phyloP scores from a whole-genome alignment of 2,113 vertebrate species.

The Murina feae region DNA sequence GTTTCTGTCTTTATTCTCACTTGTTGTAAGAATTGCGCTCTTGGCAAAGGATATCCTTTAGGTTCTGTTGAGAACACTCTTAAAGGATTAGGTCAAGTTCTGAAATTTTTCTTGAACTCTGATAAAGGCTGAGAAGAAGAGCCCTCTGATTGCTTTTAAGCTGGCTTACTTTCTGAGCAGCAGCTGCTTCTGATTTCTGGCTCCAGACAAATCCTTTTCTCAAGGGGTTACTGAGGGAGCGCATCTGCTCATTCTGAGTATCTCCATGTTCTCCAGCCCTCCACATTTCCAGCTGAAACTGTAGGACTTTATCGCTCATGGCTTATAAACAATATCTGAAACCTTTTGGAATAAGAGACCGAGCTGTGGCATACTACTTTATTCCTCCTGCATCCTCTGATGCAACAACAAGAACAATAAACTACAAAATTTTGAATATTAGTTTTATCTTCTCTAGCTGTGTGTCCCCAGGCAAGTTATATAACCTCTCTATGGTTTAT shows the following conservation, averaged over 20 bases:
- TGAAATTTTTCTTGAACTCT: not conserved
- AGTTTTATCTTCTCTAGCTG: not conserved
- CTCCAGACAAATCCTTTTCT: not conserved
- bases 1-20: constrained; percentile 1
- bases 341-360: not conserved
- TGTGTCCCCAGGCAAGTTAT: not conserved
- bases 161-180: not conserved
- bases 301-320: not conserved
- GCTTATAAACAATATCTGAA: not conserved
- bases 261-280: not conserved
- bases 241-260: not conserved
- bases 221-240: not conserved
- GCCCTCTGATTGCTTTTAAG: not conserved
- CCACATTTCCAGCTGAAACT: not conserved
- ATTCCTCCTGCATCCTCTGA: not conserved
- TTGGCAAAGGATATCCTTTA: not conserved
- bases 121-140: constrained; percentile 20
- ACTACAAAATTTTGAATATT: not conserved
- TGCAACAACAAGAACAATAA: not conserved
- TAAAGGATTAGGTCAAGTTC: not conserved
- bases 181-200: not conserved
- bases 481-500: not conserved
- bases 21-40: not conserved
- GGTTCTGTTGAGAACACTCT: constrained; percentile 11
- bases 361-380: not conserved